phyloP scores from a whole-genome alignment of 2,113 vertebrate genomes.

The Oreochromis niloticus region DNA sequence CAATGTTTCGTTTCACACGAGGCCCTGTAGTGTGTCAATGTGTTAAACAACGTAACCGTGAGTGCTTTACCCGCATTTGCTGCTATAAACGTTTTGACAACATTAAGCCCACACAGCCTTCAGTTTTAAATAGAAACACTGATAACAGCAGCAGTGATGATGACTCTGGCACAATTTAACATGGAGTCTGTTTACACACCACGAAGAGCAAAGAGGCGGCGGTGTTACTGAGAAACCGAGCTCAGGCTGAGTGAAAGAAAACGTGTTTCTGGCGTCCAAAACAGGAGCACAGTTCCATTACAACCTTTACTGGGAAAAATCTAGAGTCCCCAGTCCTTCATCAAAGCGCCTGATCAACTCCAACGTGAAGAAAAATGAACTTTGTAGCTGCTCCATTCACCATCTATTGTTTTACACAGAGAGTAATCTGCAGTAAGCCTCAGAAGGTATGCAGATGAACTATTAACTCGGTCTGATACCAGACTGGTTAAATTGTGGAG shows the following conservation, averaged over 20 bases:
- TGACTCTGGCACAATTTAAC: not conserved
- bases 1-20: not conserved
- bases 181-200: not conserved
- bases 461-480: not conserved
- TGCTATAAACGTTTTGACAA: not conserved
- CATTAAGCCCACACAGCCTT: not conserved
- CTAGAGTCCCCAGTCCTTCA: not conserved
- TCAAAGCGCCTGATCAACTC: not conserved
- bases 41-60: fast-evolving
- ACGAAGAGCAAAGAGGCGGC: not conserved
- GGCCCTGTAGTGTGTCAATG: not conserved
- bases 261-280: not conserved
- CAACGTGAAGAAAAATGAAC: not conserved
- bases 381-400: not conserved
- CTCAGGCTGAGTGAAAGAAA: not conserved
- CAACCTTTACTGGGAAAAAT: not conserved
- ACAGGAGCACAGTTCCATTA: not conserved
- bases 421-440: not conserved
- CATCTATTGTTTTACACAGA: not conserved
- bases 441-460: not conserved
- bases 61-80: not conserved
- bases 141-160: not conserved
- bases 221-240: not conserved
- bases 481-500: not conserved
- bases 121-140: not conserved